Percentiles rank a stretch among this genome's conserved stretches.
These are phyloP conservation scores for Oreonectes daqikongensis DNA, from an alignment of 2,797 vertebrate genomes.

Conservation along the genomic window DNA sequence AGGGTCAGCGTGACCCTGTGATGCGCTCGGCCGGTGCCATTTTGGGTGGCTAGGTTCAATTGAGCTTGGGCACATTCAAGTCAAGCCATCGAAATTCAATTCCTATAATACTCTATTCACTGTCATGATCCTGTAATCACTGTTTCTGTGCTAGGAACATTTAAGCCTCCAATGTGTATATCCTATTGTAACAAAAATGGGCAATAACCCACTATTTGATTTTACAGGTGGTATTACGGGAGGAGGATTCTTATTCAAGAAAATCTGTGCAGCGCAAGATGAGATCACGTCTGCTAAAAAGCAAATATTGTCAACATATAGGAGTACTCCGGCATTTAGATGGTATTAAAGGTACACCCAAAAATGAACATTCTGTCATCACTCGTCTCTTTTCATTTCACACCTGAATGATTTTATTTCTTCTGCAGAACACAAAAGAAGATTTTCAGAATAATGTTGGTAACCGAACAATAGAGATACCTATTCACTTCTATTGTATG, in stretches of 20 bases:
- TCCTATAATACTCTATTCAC: background rate
- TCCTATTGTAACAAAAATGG: background rate
- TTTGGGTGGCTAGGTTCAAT: constrained; percentile 37
- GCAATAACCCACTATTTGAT: background rate
- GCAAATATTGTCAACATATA: background rate
- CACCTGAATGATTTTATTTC: too few relatives aligned
- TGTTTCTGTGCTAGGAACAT: background rate
- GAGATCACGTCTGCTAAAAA: background rate
- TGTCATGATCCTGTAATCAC: background rate
- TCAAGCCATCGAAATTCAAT: background rate
- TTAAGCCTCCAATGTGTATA: background rate
- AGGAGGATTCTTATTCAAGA: background rate
- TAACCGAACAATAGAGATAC: too few relatives aligned
- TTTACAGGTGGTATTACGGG: background rate
- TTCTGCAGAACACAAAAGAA: too few relatives aligned
- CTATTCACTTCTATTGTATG: too few relatives aligned
- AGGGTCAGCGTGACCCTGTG: constrained; percentile 24
- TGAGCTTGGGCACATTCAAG: constrained; percentile 11
- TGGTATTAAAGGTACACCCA: background rate
- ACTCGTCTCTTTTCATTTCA: too few relatives aligned
- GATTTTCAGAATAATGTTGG: too few relatives aligned
- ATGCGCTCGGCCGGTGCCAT: constrained; percentile 29
- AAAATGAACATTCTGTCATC: too few relatives aligned
- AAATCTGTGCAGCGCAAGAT: background rate
- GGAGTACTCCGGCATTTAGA: background rate